Base-by-base conservation (phyloP, 92 coral and sea anemone species). In the Palythoa grandiflora region DNA sequence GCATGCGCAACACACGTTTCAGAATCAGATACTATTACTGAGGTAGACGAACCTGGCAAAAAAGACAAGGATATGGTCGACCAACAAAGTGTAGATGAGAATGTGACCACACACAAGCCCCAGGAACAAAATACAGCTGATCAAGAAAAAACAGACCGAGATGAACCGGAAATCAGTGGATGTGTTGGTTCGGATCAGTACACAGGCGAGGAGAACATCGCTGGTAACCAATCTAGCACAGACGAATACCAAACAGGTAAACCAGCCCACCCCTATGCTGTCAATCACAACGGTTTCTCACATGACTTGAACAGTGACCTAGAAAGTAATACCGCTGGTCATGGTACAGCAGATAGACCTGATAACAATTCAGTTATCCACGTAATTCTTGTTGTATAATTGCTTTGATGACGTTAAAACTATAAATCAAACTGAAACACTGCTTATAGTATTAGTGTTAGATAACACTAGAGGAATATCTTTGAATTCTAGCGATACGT, bases 341-440 rank as follows among this genome's bases (percentile, higher is more conserved):
- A 66, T 19, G 44, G 6, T 66, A 1, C 75, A 61, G 55, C 20
- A 52, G 84, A 79, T 15, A 13, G 4, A 38, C 12, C 71, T 10
- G 38, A 61, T 21, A 5, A 11, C 38, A 61, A 17, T 57, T 2
- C 72, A 5, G 50, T 57, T 38, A 66, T 44, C 7, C 55, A 81
- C 48, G 48, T 81, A 75, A 66, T 81, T 47, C 75, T 81, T 63
- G 48, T 81, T 40, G 71, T 81, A 16, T 81, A 53, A 66, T 28
- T 10, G 40, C 48, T n/a, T 75, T 44, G 39, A 21, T 73, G 47
- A 44, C 50, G 50, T 44, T 44, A 44, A 44, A 44, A 8, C 50
- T 2, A 44, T 44, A 44, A 8, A 44, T 44, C 50, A 44, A 44
- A 44, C 50, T 44, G 6, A 44, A 2, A 44, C 5, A 2, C 50